A percentile compares a stretch with the other conserved stretches of the same genome.
phyloP scores from a whole-genome alignment of 2,797 vertebrate species.

The Lepilemur septentrionalis region DNA sequence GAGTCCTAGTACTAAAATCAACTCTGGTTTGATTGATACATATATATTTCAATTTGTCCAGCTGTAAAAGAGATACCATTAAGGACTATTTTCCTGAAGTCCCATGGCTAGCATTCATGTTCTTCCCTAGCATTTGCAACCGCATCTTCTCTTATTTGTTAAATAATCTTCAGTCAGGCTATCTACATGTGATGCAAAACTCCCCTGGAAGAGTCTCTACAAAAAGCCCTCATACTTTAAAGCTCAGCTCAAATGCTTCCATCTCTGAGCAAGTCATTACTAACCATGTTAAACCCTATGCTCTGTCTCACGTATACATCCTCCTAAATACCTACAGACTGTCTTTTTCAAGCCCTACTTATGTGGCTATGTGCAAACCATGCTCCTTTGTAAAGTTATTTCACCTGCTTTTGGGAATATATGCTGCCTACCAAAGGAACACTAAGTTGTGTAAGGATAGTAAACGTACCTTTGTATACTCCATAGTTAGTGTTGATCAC shows the following conservation, averaged over 20 bases:
- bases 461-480: background rate
- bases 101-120: background rate
- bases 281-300: background rate
- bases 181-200: background rate
- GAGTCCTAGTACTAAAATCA: background rate
- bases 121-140: background rate
- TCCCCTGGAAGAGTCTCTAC: background rate
- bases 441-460: background rate
- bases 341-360: background rate
- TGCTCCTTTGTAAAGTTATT: background rate
- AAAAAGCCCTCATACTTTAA: background rate
- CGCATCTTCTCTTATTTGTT: background rate
- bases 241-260: background rate
- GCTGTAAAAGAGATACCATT: background rate
- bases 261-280: background rate
- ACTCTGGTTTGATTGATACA: background rate
- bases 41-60: background rate
- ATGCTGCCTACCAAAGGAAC: background rate
- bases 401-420: background rate
- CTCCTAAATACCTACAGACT: background rate
- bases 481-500: background rate
- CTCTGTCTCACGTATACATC: background rate
- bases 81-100: background rate
- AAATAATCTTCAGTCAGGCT: background rate
- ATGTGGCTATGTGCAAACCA: background rate